Evolutionary conservation across 2,888 invertebrate species (phyloP).

Genomic region (Eutolmus rufibarbis): DNA sequence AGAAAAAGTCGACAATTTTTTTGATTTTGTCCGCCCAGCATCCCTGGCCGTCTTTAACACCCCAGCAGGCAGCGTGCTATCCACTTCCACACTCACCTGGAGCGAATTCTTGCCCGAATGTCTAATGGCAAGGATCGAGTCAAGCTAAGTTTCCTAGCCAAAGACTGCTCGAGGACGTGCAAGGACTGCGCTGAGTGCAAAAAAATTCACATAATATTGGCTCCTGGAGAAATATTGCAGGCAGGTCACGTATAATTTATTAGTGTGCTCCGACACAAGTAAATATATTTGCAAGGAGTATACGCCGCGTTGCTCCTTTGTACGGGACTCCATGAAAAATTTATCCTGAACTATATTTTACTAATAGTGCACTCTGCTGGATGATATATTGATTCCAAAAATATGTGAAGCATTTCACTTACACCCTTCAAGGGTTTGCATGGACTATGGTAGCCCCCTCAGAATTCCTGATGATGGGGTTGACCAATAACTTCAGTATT

Average conservation of each 20-base stretch:
- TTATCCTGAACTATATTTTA: slow-evolving; percentile 23
- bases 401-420: background rate
- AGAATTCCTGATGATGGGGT: background rate
- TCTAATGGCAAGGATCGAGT: background rate
- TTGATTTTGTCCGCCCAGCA: slow-evolving; percentile 26
- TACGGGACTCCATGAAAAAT: slow-evolving; percentile 28
- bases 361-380: slow-evolving; percentile 24
- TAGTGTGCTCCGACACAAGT: slow-evolving; percentile 43
- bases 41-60: background rate
- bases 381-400: slow-evolving; percentile 28
- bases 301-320: background rate
- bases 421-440: background rate
- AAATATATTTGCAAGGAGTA: slow-evolving; percentile 28
- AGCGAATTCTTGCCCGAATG: background rate
- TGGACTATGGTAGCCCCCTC: background rate
- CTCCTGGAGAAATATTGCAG: slow-evolving; percentile 40
- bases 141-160: background rate
- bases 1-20: slow-evolving; percentile 28
- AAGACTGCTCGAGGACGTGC: slow-evolving; percentile 28
- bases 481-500: background rate
- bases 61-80: background rate
- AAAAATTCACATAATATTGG: background rate
- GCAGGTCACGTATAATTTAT: slow-evolving; percentile 47
- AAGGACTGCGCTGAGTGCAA: background rate
- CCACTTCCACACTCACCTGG: slow-evolving; percentile 13